phyloP scores from a whole-genome alignment of 2,797 vertebrate species.

The Coregonus suidteri region DNA sequence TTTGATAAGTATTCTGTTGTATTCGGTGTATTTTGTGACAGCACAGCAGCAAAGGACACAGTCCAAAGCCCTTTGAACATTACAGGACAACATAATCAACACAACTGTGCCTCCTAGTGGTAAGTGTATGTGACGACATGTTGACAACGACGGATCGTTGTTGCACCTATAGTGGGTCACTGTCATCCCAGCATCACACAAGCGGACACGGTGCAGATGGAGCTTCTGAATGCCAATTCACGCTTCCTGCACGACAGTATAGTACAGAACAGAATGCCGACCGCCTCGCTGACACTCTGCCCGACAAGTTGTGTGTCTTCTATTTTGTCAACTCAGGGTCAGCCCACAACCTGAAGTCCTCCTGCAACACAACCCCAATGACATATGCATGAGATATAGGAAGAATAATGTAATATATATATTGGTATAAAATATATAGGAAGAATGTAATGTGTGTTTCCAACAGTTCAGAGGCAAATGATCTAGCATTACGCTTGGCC shows the following conservation, averaged over 20 bases:
- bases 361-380: background rate
- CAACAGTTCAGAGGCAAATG: conserved; percentile 91
- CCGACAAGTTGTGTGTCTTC: conserved; percentile 84
- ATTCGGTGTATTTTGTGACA: too few relatives aligned
- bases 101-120: background rate
- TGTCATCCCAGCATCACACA: conserved; percentile 86
- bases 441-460: conserved; percentile 6
- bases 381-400: background rate
- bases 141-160: background rate
- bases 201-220: conserved; percentile 86
- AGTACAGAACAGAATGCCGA: conserved; percentile 83
- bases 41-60: too few relatives aligned
- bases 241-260: conserved; percentile 92
- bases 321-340: conserved; percentile 97
- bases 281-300: conserved; percentile 83
- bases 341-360: conserved; percentile 28
- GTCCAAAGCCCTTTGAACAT: background rate
- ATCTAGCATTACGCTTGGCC: conserved; percentile 89
- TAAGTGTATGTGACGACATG: background rate
- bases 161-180: conserved; percentile 82
- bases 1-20: too few relatives aligned
- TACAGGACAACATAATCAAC: background rate
- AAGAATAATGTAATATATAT: background rate
- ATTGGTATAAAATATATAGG: background rate
- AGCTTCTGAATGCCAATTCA: conserved; percentile 86